Base-by-base conservation (phyloP, 2,888 invertebrate genomes). In the Euplagia quadripunctaria region DNA sequence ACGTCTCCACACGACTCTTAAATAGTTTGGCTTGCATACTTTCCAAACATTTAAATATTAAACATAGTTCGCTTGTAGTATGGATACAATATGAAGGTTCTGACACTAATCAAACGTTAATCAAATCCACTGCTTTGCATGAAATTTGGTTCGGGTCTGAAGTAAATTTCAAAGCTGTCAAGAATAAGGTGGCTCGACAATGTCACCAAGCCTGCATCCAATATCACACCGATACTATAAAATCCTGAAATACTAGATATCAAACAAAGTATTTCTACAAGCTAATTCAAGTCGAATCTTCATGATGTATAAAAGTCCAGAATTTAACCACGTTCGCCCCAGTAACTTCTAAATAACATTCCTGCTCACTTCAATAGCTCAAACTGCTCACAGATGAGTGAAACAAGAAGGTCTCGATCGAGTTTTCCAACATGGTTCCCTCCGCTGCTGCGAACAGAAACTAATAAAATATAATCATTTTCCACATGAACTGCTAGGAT, bases 401-500 rank as follows among this genome's bases (percentile, higher is more conserved):
- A 49, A 64, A 64, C 70, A 66, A 64, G 58, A 64, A n/a, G 12
- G 49, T 65, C n/a, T 42, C 49, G 52, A 69, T 61, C 58, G 69
- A 73, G 58, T 73, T 69, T 61, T n/a, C 16, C 6, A 58, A 49
- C 58, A 69, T 55, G 64, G 68, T 64, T 64, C 69, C 64, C 68
- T 1, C 52, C 63, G 16, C 63, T 49, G 17, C 52, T 49, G 61
- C 49, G 63, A 64, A 70, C 64, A 58, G 65, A 69, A 70, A 73
- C 69, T 73, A 73, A 73, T 70, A 73, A 73, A 73, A 70, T 66
- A 66, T 69, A 70, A 70, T 73, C 43, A 51, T 73, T 73, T 73
- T 73, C 73, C 69, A 73, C 65, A 42, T 73, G 69, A 73, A 65
- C 73, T 73, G 65, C 20, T 70, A 74, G 71, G 68, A 73, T 76